Conservation (phyloP, 2,888 invertebrate species). For the Synergus japonicus region DNA sequence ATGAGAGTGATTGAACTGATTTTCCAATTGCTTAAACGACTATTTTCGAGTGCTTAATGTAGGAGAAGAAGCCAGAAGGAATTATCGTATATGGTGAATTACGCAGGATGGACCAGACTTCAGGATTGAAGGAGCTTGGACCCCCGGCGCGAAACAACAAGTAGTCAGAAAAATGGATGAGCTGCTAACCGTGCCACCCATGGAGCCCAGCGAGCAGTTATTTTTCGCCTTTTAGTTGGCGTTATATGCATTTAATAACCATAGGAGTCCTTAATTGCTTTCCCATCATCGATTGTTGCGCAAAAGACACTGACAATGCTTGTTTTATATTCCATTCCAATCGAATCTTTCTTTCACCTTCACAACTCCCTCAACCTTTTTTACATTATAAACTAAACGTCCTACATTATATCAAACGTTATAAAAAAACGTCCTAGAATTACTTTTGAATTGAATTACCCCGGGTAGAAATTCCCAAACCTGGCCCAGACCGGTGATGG, state of each 20-base stretch:
- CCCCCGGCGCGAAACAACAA: conserved; percentile 76
- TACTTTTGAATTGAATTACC: no score
- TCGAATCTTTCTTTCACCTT: background rate
- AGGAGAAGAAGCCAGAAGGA: conserved; percentile 19
- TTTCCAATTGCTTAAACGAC: background rate
- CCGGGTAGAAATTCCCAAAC: no score
- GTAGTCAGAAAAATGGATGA: conserved; percentile 77
- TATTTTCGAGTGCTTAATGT: conserved; percentile 11
- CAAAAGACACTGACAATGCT: background rate
- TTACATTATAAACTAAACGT: background rate
- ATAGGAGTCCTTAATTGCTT: conserved; percentile 29
- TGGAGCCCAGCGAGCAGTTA: conserved; percentile 61
- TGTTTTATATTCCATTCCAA: background rate
- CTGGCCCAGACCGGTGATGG: no score
- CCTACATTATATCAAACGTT: no score
- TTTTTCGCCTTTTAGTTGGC: conserved; percentile 39
- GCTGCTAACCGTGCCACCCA: conserved; percentile 77
- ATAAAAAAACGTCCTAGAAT: no score
- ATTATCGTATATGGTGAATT: conserved; percentile 38
- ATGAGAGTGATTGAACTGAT: background rate
- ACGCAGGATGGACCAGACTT: conserved; percentile 51
- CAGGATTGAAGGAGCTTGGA: conserved; percentile 67
- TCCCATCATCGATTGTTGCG: conserved; percentile 16
- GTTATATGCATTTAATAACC: conserved; percentile 26
- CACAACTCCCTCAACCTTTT: background rate